Conservation (phyloP, 2,113 vertebrate species). For the Callospermophilus lateralis region DNA sequence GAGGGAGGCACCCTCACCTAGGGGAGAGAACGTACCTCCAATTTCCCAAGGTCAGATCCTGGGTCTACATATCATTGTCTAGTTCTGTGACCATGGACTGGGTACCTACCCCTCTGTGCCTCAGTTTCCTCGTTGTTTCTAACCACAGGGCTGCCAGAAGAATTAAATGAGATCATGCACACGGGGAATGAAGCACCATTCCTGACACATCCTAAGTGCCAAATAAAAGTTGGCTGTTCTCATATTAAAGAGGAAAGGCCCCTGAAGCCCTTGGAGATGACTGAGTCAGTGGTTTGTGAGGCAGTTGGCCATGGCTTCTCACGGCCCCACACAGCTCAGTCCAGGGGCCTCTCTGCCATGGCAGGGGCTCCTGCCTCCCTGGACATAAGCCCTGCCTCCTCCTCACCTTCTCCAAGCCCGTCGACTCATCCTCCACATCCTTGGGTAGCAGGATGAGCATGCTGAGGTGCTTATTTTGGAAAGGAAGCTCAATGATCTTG, state of each 20-base stretch:
- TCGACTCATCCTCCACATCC: conserved; percentile 89
- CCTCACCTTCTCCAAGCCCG: conserved; percentile 94
- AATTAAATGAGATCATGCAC: neutral
- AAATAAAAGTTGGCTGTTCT: neutral
- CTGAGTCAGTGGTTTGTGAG: rapidly evolving
- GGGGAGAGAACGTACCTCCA: neutral
- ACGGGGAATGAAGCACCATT: neutral
- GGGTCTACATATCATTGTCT: rapidly evolving
- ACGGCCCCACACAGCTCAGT: rapidly evolving
- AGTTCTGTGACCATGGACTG: rapidly evolving
- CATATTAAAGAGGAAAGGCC: neutral
- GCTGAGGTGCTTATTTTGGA: conserved; percentile 94
- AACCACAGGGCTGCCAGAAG: neutral
- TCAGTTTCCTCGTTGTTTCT: neutral
- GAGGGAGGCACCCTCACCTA: neutral
- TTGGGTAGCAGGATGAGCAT: conserved; percentile 96
- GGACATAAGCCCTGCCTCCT: neutral
- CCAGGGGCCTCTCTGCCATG: rapidly evolving
- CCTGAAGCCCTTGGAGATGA: rapidly evolving
- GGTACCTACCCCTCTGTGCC: neutral
- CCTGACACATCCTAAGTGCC: neutral
- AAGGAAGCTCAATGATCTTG: conserved; percentile 95
- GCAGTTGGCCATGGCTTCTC: rapidly evolving
- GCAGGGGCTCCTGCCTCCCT: no score
- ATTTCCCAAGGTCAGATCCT: neutral